A percentile compares a stretch with the other conserved stretches of the same genome.
Conservation (phyloP, 2,797 vertebrate genomes). For the Avahi laniger region DNA sequence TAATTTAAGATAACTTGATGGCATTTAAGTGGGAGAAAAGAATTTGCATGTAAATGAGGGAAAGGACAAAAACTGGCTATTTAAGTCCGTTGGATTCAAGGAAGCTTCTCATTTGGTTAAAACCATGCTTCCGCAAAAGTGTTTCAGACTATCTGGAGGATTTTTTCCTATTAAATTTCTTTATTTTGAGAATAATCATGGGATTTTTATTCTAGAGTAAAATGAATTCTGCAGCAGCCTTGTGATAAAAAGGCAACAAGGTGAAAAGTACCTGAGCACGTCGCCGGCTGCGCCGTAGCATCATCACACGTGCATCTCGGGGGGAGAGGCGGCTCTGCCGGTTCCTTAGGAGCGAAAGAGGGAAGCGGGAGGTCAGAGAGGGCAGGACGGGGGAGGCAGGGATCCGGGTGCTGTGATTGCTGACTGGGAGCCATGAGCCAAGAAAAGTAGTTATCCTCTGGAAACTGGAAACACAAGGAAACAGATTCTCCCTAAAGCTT, state of each 20-base stretch:
- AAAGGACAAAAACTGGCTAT: constrained; percentile 43
- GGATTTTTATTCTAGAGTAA: constrained; percentile 57
- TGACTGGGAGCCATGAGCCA: too few species aligned
- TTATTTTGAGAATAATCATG: constrained; percentile 61
- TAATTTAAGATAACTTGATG: constrained; percentile 64
- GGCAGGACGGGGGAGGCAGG: too few species aligned
- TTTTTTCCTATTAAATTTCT: constrained; percentile 59
- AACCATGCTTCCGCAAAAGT: background rate
- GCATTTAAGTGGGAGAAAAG: constrained; percentile 52
- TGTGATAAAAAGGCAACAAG: constrained; percentile 47
- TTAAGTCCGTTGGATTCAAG: constrained; percentile 58
- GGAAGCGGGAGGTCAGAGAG: too few species aligned
- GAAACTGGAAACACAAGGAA: too few species aligned
- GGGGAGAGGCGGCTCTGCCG: background rate
- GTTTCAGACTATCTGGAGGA: constrained; percentile 50
- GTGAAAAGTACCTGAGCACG: constrained; percentile 37
- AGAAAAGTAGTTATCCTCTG: too few species aligned
- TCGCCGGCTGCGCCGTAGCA: background rate
- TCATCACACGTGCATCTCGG: background rate
- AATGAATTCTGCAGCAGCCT: constrained; percentile 37
- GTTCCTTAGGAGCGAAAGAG: too few species aligned
- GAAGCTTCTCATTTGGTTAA: constrained; percentile 63
- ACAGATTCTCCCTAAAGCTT: too few species aligned
- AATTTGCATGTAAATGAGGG: constrained; percentile 56
- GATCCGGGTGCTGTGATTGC: too few species aligned